Evolutionary conservation across 64 coral and sea anemone genomes (phyloP), one percentile per base, ranked within the genome.

Genomic region (Cladopsammia gracilis): DNA sequence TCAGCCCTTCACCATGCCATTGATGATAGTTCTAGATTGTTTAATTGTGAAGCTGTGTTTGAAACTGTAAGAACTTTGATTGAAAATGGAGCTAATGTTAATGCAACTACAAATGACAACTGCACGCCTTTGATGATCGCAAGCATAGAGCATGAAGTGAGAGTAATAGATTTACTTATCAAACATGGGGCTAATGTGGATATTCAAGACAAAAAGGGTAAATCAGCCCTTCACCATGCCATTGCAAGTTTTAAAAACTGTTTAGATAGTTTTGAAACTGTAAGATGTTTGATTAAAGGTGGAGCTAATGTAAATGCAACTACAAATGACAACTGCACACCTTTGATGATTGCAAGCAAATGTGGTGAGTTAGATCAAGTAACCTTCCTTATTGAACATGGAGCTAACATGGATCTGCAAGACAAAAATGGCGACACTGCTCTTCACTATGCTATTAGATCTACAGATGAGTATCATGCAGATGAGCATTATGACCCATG

Each of bases 271-370:
- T n/a, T 64, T 64, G 61, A 64, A 6, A 49, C 65, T 10, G 81
- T 85, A 4, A 45, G 18, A 16, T 71, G 16, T 19, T 87, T 87
- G 69, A 44, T 87, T 24, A 50, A 87, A 22, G 0, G 48, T 18
- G 66, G 64, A 1, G 93, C 93, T 11, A 76, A 94, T 73, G 70
- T 88, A 10, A 95, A 90, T 73, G 93, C 75, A 18, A 68, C 76
- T 22, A 95, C 90, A 61, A 95, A 95, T 10, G 90, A 85, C 66
- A 78, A 90, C 22, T 76, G 90, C 48, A 95, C 93, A 19, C 87
- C 93, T 16, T 62, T 95, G 43, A 95, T 95, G 93, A 60, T 90
- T 25, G 87, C 93, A 6, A 90, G 93, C 52, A 85, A 95, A 48
- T 90, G 90, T 67, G 93, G 93, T 2, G 87, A 95, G 47, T 70